These are phyloP conservation scores for Hucho hucho DNA, from an alignment of 2,113 vertebrate species.

Conservation along the genomic window DNA sequence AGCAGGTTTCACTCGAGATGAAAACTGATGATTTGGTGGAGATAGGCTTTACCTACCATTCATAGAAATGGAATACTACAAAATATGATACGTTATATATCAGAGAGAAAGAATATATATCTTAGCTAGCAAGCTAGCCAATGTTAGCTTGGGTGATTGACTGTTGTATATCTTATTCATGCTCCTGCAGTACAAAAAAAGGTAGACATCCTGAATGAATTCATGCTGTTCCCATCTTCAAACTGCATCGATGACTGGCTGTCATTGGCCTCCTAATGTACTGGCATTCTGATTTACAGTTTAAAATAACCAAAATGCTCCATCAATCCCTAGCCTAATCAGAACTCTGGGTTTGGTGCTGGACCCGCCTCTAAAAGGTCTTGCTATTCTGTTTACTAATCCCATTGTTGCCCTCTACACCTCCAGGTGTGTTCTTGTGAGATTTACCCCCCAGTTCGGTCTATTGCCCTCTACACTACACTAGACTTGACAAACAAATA, in stretches of 20 bases:
- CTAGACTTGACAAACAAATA: no score
- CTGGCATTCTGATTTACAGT: background rate
- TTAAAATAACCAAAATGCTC: background rate
- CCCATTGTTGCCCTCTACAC: constrained; percentile 35
- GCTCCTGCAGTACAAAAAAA: background rate
- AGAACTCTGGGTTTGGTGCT: constrained; percentile 8
- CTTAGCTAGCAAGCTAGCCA: no score
- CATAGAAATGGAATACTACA: no score
- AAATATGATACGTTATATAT: background rate
- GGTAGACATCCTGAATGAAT: background rate
- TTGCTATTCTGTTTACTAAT: constrained; percentile 25
- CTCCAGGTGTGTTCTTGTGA: constrained; percentile 29
- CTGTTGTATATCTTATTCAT: no score
- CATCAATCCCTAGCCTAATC: constrained; percentile 16
- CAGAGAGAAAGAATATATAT: no score
- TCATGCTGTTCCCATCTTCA: constrained; percentile 1
- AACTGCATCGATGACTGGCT: background rate
- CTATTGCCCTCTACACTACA: background rate
- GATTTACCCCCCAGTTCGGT: constrained; percentile 48
- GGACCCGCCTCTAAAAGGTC: background rate
- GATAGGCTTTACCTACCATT: no score
- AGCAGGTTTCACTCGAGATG: no score
- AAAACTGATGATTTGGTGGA: no score
- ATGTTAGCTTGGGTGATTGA: no score
- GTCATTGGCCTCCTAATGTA: background rate